Conservation (phyloP, 1,140 invertebrate genomes). For the Euura saliciscinereae region DNA sequence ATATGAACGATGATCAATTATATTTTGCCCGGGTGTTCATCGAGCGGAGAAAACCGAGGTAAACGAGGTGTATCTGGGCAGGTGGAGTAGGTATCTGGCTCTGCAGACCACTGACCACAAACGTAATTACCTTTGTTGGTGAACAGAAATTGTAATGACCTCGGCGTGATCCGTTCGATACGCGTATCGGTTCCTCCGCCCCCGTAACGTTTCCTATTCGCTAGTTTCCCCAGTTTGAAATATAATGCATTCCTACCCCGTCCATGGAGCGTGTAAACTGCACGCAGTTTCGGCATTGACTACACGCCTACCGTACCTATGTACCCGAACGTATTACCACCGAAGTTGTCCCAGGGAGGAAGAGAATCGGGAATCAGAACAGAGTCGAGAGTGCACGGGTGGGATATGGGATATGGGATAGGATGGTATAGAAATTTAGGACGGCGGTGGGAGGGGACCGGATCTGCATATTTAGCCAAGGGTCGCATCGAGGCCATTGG, state of each 20-base stretch:
- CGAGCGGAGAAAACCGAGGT: too few species aligned
- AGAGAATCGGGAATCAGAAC: not conserved
- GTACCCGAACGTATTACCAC: not conserved
- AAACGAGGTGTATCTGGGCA: not conserved
- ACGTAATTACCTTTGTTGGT: constrained; percentile 39
- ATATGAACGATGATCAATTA: too few species aligned
- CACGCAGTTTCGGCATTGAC: too few species aligned
- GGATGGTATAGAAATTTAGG: not conserved
- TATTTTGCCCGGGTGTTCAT: too few species aligned
- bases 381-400: too few species aligned
- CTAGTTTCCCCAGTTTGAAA: not conserved
- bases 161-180: not conserved
- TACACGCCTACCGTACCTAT: too few species aligned
- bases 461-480: constrained; percentile 45
- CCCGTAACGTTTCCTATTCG: too few species aligned
- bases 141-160: constrained; percentile 31
- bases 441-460: not conserved
- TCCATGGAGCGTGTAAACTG: not conserved
- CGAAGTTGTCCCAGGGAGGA: not conserved
- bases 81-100: not conserved
- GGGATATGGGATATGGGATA: not conserved
- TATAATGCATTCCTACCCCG: not conserved
- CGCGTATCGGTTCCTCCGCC: too few species aligned
- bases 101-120: constrained; percentile 22
- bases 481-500: constrained; percentile 44